These are phyloP conservation scores for Muscina levida DNA, from an alignment of 2,888 invertebrate species.

Conservation along the genomic window DNA sequence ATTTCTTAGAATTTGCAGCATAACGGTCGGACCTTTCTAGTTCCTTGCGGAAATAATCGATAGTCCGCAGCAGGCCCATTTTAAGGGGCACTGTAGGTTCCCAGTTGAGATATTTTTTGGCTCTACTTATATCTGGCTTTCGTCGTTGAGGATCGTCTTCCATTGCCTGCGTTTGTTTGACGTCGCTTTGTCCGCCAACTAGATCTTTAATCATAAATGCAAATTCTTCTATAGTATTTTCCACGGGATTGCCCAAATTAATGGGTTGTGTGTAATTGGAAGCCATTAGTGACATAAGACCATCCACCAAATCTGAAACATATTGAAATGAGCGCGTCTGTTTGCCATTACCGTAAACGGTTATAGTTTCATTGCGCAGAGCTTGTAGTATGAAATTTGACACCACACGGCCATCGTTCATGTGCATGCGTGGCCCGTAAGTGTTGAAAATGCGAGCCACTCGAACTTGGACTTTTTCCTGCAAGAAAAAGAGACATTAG, in stretches of 20 bases:
- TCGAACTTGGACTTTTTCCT: conserved; percentile 94
- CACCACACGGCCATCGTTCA: conserved; percentile 97
- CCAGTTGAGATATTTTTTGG: conserved; percentile 93
- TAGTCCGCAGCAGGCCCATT: conserved; percentile 93
- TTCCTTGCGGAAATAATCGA: conserved; percentile 96
- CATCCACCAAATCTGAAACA: conserved; percentile 97
- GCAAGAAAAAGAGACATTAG: neutral
- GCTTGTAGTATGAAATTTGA: conserved; percentile 99
- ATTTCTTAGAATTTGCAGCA: conserved; percentile 77
- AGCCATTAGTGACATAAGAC: conserved; percentile 94
- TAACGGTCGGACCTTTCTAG: conserved; percentile 82
- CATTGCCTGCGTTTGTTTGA: conserved; percentile 91
- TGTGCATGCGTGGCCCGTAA: conserved; percentile 99
- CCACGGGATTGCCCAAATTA: conserved; percentile 98
- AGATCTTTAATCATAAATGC: conserved; percentile 91
- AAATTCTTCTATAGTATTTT: conserved; percentile 97
- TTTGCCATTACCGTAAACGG: conserved; percentile 93
- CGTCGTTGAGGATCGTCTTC: conserved; percentile 98
- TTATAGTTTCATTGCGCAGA: conserved; percentile 95
- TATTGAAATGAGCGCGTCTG: conserved; percentile 99
- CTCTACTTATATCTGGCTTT: conserved; percentile 95
- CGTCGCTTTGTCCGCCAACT: conserved; percentile 91
- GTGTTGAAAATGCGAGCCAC: conserved; percentile 99
- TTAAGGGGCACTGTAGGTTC: conserved; percentile 92
- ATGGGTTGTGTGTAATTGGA: conserved; percentile 96